Percentiles rank a stretch among this genome's conserved stretches.
Evolutionary conservation across 1,140 invertebrate species (phyloP).

Genomic region (Drosophila tristis): DNA sequence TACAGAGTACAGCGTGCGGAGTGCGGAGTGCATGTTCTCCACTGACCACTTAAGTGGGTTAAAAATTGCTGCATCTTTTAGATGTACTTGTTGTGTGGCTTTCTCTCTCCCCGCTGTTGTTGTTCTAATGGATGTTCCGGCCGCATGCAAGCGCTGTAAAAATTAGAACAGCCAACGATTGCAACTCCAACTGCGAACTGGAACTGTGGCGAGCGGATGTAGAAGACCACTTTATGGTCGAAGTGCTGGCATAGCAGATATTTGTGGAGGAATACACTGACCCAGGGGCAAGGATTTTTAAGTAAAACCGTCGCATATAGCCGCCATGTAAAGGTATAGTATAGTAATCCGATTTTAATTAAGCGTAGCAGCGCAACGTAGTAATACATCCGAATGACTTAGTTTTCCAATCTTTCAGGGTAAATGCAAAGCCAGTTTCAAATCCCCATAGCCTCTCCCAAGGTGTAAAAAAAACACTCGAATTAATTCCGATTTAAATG

Average conservation of each 20-base stretch:
- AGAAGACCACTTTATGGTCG: conserved; percentile 36
- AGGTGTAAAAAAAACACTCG: too few species aligned
- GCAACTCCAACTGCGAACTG: conserved; percentile 1
- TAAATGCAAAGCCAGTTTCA: too few species aligned
- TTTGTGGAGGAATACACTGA: too few species aligned
- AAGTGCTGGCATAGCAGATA: conserved; percentile 14
- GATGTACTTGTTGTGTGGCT: conserved; percentile 58
- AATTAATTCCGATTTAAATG: too few species aligned
- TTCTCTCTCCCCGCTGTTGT: conserved; percentile 20
- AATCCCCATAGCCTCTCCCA: too few species aligned
- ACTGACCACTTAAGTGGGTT: conserved; percentile 72
- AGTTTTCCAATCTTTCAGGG: too few species aligned
- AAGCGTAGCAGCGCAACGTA: too few species aligned
- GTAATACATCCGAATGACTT: too few species aligned
- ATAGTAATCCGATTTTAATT: too few species aligned
- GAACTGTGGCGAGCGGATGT: conserved; percentile 41
- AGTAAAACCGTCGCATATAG: too few species aligned
- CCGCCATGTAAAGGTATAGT: too few species aligned
- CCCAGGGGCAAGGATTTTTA: too few species aligned
- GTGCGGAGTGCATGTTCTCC: background rate
- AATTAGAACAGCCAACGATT: conserved; percentile 57
- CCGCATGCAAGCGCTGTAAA: conserved; percentile 62
- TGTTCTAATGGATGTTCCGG: conserved; percentile 70
- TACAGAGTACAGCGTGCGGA: background rate
- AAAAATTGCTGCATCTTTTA: conserved; percentile 71